Conservation (phyloP, 1,140 invertebrate species). For the Hyles euphorbiae region DNA sequence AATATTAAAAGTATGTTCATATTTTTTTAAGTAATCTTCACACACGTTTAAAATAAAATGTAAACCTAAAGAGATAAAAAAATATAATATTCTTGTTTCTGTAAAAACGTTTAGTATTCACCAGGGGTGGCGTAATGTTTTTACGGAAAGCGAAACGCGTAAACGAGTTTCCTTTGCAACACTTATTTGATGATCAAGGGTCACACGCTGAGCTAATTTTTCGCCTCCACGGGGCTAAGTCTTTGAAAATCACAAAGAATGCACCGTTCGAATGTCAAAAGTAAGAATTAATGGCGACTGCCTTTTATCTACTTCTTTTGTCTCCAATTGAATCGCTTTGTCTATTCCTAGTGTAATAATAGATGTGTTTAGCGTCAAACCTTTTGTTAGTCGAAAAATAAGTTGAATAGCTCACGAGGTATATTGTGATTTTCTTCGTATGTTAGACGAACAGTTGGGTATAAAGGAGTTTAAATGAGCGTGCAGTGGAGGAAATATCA, state of each 20-base stretch:
- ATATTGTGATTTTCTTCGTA: slow-evolving; percentile 52
- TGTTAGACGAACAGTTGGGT: slow-evolving; percentile 24
- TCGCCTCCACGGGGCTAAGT: slow-evolving; percentile 44
- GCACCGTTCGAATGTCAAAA: slow-evolving; percentile 65
- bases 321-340: slow-evolving; percentile 62
- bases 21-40: too few species aligned
- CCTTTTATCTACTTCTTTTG: slow-evolving; percentile 63
- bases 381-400: slow-evolving; percentile 62
- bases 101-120: too few species aligned
- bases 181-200: slow-evolving; percentile 27
- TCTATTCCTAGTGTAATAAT: slow-evolving; percentile 68
- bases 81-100: too few species aligned
- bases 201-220: slow-evolving; percentile 61
- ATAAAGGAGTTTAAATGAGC: too few species aligned
- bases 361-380: slow-evolving; percentile 66
- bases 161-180: slow-evolving; percentile 29
- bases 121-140: slow-evolving; percentile 5
- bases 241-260: slow-evolving; percentile 49
- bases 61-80: too few species aligned
- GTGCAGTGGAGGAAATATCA: too few species aligned
- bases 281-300: slow-evolving; percentile 66
- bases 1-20: too few species aligned
- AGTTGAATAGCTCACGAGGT: slow-evolving; percentile 59
- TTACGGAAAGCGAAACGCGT: slow-evolving; percentile 32
- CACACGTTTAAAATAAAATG: too few species aligned